phyloP scores from a whole-genome alignment of 2,888 invertebrate genomes.

The Drosophila cognata region DNA sequence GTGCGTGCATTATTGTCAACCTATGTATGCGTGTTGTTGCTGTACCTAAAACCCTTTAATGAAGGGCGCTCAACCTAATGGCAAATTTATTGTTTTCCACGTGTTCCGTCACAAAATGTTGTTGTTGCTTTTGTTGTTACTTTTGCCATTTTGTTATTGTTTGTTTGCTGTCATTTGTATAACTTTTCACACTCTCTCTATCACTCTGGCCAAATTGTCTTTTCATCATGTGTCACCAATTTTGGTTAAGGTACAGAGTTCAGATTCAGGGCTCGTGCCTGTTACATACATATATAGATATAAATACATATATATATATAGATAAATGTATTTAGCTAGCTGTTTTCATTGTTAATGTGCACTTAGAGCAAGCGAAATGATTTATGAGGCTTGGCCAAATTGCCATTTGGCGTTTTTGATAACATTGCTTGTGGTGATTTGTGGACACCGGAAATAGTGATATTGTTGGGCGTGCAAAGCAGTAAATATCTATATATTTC shows the following conservation, averaged over 20 bases:
- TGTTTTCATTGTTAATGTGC: slow-evolving; percentile 37
- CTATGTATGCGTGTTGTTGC: slow-evolving; percentile 32
- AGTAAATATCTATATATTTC: slow-evolving; percentile 5
- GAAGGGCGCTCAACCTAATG: slow-evolving; percentile 72
- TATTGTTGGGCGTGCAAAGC: slow-evolving; percentile 16
- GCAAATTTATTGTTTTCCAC: slow-evolving; percentile 72
- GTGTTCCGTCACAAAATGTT: slow-evolving; percentile 41
- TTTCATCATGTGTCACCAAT: slow-evolving; percentile 42
- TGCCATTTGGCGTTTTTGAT: slow-evolving; percentile 16
- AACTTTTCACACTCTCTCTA: slow-evolving; percentile 37
- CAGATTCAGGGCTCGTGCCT: slow-evolving; percentile 5
- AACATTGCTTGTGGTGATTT: slow-evolving; percentile 18
- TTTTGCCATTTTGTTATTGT: slow-evolving; percentile 3
- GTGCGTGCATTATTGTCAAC: slow-evolving; percentile 60
- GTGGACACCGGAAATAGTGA: slow-evolving; percentile 32
- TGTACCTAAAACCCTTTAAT: slow-evolving; percentile 68
- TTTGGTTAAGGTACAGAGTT: slow-evolving; percentile 11
- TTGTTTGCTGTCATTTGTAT: slow-evolving; percentile 29
- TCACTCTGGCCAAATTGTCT: slow-evolving; percentile 32
- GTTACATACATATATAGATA: neutral
- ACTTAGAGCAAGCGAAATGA: slow-evolving; percentile 29
- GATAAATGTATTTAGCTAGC: neutral
- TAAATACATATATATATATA: neutral
- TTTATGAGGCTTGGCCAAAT: slow-evolving; percentile 44
- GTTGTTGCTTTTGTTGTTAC: slow-evolving; percentile 19